Base-by-base conservation (phyloP, 2,113 vertebrate genomes). In the Mustelus asterias region DNA sequence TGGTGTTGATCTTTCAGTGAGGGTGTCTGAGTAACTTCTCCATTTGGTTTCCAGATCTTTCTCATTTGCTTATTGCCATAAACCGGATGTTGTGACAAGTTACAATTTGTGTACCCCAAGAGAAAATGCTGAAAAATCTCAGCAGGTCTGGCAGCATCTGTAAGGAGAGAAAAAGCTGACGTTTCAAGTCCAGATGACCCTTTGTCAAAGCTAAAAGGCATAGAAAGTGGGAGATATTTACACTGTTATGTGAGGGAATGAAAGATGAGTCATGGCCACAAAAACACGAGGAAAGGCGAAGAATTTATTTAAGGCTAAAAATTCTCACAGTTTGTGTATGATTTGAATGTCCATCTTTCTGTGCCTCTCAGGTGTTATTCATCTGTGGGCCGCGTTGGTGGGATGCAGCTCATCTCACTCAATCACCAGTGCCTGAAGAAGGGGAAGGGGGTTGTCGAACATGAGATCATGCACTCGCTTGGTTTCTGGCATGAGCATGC, bases 401-500 rank as follows among this genome's bases (percentile, higher is more conserved):
- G 97, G 0, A 92, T 96, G 96, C 98, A 98, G 95, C 0, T 95
- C 3, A 11, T 98, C 1, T 97, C 97, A 0, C 0, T 98, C 22
- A 97, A 96, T 0, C 95, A 96, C 0, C 1, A 1, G 2, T 98
- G 98, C 96, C 80, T 44, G 0, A 70, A 18, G 80, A 96, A 37
- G 33, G 97, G 97, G 65, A 97, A 96, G 0, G 98, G 98, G 0
- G 98, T 98, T 1, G 97, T 97, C 7, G 96, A 96, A 0, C 98
- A 98, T 0, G 98, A 98, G 96, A 69, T 98, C 0, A 97, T 98
- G 96, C 98, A 98, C 0, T 96, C 98, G 2, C 96, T 98, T 65
- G 98, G 98, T 24, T 98, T 98, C 96, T 96, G 97, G 96, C 98
- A 98, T 0, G 98, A 98, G 88, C 98, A 98, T 24, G 97, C 97